Evolutionary conservation across 2,113 vertebrate genomes (phyloP), one percentile per base, ranked within the genome.

Genomic region (Dasypus novemcinctus): DNA sequence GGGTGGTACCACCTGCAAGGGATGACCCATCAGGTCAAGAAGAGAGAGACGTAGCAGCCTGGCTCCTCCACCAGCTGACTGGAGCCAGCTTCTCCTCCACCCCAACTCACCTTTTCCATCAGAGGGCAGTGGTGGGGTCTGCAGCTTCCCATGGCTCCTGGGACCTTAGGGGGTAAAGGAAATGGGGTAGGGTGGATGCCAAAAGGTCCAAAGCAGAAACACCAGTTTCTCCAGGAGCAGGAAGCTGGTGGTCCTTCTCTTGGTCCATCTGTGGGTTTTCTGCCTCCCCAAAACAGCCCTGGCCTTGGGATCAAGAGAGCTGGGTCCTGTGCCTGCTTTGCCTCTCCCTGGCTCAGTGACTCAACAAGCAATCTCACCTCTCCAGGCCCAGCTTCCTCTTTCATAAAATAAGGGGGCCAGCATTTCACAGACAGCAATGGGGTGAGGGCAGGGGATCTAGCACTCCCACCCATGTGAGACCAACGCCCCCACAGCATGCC

Each of bases 41-140:
- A 54, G 76, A 72, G 38, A 46, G 11, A 17, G 6, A 61, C 43
- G 10, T 14, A 2, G 43, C 52, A 31, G 17, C 36, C 49, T 25
- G 29, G 17, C 46, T 54, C 36, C 71, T 5, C 54, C 25, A 10
- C 38, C 81, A 52, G 20, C 7, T 43, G 31, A 5, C 2, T 2
- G 57, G 20, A 25, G 12, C 38, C 57, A 29, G 57, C 23, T 63
- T 15, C 46, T 33, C 69, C 20, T 54, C 29, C 29, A 61, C 46
- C 36, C 91, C 66, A 94, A 68, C 98, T 98, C 96, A 99, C 99
- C 98, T 99, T 97, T 98, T 52, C 98, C 98, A 0, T 99, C 96
- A 29, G 95, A 80, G 41, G 98, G 96, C 87, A 97, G 74, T 52
- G 97, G 85, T 92, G 97, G 98, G 87, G 98, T 94, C 90, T 99